Percentiles rank a stretch among this genome's conserved stretches.
Evolutionary conservation across 2,113 vertebrate species (phyloP).

Genomic region (Agapornis roseicollis): DNA sequence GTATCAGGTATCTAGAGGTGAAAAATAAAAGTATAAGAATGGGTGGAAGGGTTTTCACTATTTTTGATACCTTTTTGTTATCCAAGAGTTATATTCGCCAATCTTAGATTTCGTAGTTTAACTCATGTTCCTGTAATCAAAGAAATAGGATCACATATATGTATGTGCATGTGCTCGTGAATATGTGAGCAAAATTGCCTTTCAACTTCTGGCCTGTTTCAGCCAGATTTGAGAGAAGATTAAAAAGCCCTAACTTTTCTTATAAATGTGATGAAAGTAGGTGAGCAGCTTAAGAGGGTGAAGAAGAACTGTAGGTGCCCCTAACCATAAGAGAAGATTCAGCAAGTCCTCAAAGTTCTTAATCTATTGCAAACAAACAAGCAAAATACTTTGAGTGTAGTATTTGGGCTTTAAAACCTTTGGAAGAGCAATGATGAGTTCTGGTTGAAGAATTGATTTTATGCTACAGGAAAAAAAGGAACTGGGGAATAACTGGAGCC

Average conservation of each 20-base stretch:
- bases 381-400: not conserved
- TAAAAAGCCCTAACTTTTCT: not conserved
- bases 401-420: not conserved
- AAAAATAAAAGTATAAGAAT: not conserved
- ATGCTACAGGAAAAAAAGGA: not conserved
- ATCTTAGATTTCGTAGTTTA: not conserved
- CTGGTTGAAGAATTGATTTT: not conserved
- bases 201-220: not conserved
- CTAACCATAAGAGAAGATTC: not conserved
- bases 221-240: not conserved
- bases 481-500: not conserved
- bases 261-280: not conserved
- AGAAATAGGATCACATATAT: not conserved
- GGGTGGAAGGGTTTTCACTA: fast-evolving
- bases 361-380: not conserved
- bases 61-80: not conserved
- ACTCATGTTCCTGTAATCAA: not conserved
- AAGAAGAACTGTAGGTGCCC: not conserved
- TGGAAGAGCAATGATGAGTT: not conserved
- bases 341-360: not conserved
- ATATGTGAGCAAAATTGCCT: not conserved
- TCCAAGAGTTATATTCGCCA: not conserved
- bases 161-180: fast-evolving
- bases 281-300: not conserved
- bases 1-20: not conserved